Evolutionary conservation across 2,888 invertebrate genomes (phyloP).

Genomic region (Phengaris arion): DNA sequence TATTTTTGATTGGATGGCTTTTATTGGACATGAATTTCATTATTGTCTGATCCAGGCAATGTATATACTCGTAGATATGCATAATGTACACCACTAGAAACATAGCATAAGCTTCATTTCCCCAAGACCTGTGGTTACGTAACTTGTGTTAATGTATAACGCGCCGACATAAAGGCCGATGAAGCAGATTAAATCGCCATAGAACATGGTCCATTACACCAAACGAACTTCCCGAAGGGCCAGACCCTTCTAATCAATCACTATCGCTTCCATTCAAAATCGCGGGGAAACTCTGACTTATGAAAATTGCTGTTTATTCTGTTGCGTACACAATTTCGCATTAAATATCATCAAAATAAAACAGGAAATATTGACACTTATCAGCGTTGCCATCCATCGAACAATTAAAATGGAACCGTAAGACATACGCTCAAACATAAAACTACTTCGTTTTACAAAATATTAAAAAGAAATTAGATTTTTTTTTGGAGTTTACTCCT

Average conservation of each 20-base stretch:
- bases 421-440: too few relatives aligned
- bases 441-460: too few relatives aligned
- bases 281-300: background rate
- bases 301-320: constrained; percentile 18
- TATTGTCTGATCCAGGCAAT: background rate
- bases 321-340: background rate
- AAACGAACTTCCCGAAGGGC: constrained; percentile 34
- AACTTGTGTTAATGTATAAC: constrained; percentile 35
- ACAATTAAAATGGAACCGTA: background rate
- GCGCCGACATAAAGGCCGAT: constrained; percentile 37
- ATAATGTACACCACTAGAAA: background rate
- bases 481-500: too few relatives aligned
- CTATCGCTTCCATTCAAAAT: constrained; percentile 61
- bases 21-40: background rate
- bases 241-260: constrained; percentile 47
- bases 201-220: constrained; percentile 44
- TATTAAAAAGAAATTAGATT: too few relatives aligned
- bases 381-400: background rate
- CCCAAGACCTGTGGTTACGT: constrained; percentile 30
- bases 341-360: background rate
- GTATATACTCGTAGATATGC: background rate
- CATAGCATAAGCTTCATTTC: background rate
- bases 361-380: background rate
- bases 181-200: constrained; percentile 39
- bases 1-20: too few relatives aligned